Percentiles rank a stretch among this genome's conserved stretches.
Conservation (phyloP, 2,888 invertebrate genomes). For the Melanostoma mellinum region DNA sequence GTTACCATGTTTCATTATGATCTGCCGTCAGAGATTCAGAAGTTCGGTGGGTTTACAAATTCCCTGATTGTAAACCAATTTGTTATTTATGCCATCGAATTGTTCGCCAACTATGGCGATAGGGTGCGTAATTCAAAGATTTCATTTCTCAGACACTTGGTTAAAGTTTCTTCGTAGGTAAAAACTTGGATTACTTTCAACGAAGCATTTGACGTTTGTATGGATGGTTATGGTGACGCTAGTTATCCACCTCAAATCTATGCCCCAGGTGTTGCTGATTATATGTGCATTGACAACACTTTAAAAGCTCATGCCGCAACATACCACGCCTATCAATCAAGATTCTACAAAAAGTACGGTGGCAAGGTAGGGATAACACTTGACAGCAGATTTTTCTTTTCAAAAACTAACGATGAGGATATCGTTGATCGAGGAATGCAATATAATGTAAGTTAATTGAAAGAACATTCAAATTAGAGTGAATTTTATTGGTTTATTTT, state of each 20-base stretch:
- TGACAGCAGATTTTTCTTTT: constrained; percentile 76
- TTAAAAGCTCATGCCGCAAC: constrained; percentile 83
- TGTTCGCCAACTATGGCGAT: constrained; percentile 82
- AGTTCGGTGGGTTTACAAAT: constrained; percentile 83
- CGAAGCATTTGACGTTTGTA: constrained; percentile 83
- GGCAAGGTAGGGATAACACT: constrained; percentile 79
- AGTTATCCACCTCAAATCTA: constrained; percentile 79
- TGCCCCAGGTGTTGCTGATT: constrained; percentile 82
- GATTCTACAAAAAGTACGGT: constrained; percentile 78
- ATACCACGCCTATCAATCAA: constrained; percentile 81
- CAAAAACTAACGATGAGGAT: constrained; percentile 73
- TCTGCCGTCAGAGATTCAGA: constrained; percentile 83
- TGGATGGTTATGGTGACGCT: constrained; percentile 82
- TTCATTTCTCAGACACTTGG: background rate
- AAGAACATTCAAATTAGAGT: background rate
- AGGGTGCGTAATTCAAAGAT: constrained; percentile 77
- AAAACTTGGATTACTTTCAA: constrained; percentile 75
- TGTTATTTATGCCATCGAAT: constrained; percentile 82
- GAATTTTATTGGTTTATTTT: background rate
- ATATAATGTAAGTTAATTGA: constrained; percentile 74
- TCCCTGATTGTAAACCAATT: constrained; percentile 82
- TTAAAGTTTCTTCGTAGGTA: constrained; percentile 22
- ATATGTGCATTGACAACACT: constrained; percentile 83
- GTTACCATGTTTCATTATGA: constrained; percentile 84
- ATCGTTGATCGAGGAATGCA: constrained; percentile 76